Evolutionary conservation across 2,113 vertebrate genomes (phyloP).

Genomic region (Pollimyrus isidori): DNA sequence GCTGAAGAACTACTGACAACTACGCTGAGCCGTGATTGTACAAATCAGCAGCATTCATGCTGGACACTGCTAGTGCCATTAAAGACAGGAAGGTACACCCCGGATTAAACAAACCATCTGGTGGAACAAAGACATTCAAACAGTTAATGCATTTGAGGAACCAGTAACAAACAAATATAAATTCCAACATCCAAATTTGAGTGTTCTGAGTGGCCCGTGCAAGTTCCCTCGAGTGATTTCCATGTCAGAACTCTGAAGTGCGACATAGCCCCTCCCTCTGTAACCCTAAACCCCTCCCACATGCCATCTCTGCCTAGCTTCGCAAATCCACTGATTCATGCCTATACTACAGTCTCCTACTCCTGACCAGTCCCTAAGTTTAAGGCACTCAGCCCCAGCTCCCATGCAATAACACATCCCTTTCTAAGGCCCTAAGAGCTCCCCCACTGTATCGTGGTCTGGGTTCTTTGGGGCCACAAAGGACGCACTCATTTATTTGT

Average conservation of each 20-base stretch:
- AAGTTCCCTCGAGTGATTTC: background rate
- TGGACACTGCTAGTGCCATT: conserved; percentile 1
- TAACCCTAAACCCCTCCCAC: background rate
- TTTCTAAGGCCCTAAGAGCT: conserved; percentile 21
- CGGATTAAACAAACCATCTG: background rate
- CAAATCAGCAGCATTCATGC: conserved; percentile 6
- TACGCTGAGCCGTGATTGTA: background rate
- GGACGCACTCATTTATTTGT: background rate
- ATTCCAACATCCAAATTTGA: background rate
- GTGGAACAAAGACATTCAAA: background rate
- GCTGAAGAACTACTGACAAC: background rate
- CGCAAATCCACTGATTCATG: conserved; percentile 23
- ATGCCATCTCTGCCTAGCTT: conserved; percentile 29
- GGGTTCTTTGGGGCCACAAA: background rate
- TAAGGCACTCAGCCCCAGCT: conserved; percentile 61
- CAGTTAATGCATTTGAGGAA: conserved; percentile 6
- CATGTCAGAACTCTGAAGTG: background rate
- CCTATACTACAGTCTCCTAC: conserved; percentile 29
- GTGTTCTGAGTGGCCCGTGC: background rate
- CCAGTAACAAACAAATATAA: conserved; percentile 1
- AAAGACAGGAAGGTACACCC: background rate
- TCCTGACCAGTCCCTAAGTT: conserved; percentile 45
- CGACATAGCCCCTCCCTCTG: background rate
- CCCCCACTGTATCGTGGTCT: conserved; percentile 16
- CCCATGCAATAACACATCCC: conserved; percentile 34